These are phyloP conservation scores for Halcyon chelicuti DNA, from an alignment of 2,797 vertebrate genomes.

Conservation along the genomic window DNA sequence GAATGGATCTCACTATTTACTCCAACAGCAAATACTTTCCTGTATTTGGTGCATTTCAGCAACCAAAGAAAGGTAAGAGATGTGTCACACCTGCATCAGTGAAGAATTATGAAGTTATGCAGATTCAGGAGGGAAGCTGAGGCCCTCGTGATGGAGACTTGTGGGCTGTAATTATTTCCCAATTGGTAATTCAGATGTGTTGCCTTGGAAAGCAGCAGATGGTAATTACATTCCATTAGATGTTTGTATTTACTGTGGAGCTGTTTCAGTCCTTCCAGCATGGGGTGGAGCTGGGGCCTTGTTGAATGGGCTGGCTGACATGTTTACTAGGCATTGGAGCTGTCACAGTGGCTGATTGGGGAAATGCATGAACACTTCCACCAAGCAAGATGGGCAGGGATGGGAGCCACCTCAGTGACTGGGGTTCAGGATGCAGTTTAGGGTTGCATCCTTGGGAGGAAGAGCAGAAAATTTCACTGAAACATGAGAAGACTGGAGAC, in stretches of 20 bases:
- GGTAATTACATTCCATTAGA: conserved; percentile 31
- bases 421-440: neutral
- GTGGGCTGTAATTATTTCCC: conserved; percentile 55
- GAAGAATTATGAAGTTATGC: neutral
- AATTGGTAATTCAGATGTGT: conserved; percentile 18
- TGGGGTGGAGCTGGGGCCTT: neutral
- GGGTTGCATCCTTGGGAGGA: neutral
- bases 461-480: neutral
- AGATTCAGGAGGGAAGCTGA: neutral
- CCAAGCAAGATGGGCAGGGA: neutral
- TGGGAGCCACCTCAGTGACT: neutral
- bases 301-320: neutral
- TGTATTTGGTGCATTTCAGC: neutral
- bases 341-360: neutral
- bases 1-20: neutral
- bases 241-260: conserved; percentile 22
- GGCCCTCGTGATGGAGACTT: neutral
- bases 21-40: neutral
- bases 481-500: neutral
- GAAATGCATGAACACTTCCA: neutral
- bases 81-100: neutral
- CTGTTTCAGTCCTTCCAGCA: neutral
- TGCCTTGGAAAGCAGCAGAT: conserved; percentile 31
- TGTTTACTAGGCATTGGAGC: accelerated
- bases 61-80: neutral